Evolutionary conservation across 2,888 invertebrate genomes (phyloP).

Genomic region (Metacarcinus magister): DNA sequence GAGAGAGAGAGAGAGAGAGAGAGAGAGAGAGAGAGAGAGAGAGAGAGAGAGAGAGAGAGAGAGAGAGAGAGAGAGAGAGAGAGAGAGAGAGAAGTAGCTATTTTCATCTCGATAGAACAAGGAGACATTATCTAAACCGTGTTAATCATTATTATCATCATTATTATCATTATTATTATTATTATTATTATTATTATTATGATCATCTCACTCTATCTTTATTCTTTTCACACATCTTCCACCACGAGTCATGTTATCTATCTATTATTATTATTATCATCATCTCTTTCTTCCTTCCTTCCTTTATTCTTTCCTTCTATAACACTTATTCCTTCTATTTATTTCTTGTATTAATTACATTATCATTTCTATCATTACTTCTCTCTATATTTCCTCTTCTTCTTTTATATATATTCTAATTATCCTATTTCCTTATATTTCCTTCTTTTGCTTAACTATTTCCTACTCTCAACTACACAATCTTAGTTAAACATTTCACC

Average conservation of each 20-base stretch:
- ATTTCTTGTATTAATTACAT: neutral
- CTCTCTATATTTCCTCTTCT: neutral
- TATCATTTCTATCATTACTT: neutral
- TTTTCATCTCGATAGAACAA: neutral
- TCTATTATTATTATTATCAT: neutral
- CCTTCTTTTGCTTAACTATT: neutral
- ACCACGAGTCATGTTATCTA: neutral
- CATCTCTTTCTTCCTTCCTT: neutral
- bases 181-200: neutral
- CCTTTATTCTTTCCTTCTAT: neutral
- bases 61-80: neutral
- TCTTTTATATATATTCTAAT: neutral
- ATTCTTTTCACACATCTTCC: neutral
- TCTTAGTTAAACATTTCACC: neutral
- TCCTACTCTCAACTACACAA: neutral
- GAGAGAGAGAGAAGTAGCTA: neutral
- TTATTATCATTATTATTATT: neutral
- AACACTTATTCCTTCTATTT: neutral
- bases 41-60: slow-evolving; percentile 47
- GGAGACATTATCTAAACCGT: neutral
- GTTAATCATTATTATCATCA: neutral
- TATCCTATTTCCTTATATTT: neutral
- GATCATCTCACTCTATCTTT: neutral
- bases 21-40: neutral
- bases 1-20: neutral